A percentile compares a stretch with the other conserved stretches of the same genome.
Conservation (phyloP, 2,888 invertebrate species). For the Trissolcus japonicus region DNA sequence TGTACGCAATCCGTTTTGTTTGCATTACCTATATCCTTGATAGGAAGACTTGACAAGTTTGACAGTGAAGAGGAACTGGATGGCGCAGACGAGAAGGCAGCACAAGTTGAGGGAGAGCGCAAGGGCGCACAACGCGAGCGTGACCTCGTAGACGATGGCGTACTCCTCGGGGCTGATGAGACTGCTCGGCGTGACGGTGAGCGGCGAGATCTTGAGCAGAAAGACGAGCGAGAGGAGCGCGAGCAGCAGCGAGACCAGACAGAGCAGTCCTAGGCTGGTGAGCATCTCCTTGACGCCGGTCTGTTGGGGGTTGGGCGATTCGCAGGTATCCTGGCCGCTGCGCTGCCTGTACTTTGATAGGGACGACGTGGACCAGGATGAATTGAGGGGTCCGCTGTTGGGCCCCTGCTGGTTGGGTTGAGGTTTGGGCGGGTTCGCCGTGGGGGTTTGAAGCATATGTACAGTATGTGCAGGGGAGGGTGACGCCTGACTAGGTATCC, state of each 20-base stretch:
- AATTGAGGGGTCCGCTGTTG: constrained; percentile 65
- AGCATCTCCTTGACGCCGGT: constrained; percentile 86
- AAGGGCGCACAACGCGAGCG: constrained; percentile 91
- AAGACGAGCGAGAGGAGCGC: constrained; percentile 90
- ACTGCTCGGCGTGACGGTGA: constrained; percentile 78
- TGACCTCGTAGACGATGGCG: constrained; percentile 93
- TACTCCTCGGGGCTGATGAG: constrained; percentile 86
- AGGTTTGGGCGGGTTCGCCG: not conserved
- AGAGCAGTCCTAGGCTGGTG: constrained; percentile 89
- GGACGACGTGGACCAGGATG: constrained; percentile 68
- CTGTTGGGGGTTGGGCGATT: constrained; percentile 76
- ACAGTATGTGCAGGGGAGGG: constrained; percentile 69
- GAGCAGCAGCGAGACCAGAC: constrained; percentile 89
- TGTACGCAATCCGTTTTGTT: no score
- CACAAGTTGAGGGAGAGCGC: constrained; percentile 92
- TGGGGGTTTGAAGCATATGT: constrained; percentile 54
- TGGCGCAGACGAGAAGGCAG: constrained; percentile 94
- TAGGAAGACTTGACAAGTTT: constrained; percentile 92
- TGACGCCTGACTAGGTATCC: constrained; percentile 69
- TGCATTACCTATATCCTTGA: constrained; percentile 71
- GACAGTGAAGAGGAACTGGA: constrained; percentile 95
- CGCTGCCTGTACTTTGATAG: constrained; percentile 62
- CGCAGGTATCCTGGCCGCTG: constrained; percentile 34
- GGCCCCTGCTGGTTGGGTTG: constrained; percentile 64
- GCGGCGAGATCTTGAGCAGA: constrained; percentile 88